These are phyloP conservation scores for Corvus cornix DNA, from an alignment of 2,113 vertebrate species.

Conservation along the genomic window DNA sequence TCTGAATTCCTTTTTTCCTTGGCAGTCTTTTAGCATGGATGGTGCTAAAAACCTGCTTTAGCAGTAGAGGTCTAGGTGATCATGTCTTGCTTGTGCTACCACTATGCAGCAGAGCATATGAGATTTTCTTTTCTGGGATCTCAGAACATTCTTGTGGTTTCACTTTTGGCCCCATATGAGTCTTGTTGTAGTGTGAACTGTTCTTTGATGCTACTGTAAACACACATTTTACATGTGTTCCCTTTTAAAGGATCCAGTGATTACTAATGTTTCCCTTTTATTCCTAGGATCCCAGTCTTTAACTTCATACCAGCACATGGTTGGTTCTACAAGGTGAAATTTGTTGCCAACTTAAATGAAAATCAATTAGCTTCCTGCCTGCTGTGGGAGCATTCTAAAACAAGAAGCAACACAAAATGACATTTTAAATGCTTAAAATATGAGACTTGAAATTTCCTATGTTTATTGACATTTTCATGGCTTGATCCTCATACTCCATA, in stretches of 20 bases:
- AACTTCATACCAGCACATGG: background rate
- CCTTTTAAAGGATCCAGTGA: background rate
- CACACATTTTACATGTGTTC: background rate
- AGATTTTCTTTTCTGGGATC: background rate
- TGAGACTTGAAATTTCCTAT: background rate
- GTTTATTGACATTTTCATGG: background rate
- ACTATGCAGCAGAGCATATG: background rate
- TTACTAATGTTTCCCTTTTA: background rate
- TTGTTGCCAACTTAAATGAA: background rate
- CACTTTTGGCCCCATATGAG: background rate
- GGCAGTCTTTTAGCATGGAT: background rate
- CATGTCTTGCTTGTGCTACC: background rate
- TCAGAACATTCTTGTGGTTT: background rate
- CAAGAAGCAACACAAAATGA: background rate
- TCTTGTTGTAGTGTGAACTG: background rate
- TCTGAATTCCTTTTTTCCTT: background rate
- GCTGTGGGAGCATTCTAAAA: background rate
- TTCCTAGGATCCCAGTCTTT: background rate
- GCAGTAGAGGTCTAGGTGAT: background rate
- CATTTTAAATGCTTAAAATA: background rate
- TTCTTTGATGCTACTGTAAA: constrained; percentile 22
- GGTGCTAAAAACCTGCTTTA: background rate
- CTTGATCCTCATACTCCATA: background rate
- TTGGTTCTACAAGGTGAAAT: constrained; percentile 3
- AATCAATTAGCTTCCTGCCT: background rate